Percentiles rank a stretch among this genome's conserved stretches.
These are phyloP conservation scores for Acronicta psi DNA, from an alignment of 2,888 invertebrate species.

Conservation along the genomic window DNA sequence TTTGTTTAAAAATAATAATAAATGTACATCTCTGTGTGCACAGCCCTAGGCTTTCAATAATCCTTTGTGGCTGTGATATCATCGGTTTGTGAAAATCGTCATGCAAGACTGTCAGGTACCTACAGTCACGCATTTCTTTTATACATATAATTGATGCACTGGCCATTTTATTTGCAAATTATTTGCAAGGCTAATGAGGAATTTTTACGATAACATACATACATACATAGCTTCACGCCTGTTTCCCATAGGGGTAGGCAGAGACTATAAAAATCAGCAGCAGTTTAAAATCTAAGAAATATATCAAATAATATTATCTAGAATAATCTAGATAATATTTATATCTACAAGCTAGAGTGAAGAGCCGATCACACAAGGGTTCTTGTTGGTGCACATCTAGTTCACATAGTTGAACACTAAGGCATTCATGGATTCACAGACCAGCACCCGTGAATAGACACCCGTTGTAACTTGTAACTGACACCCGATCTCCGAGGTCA, in stretches of 20 bases:
- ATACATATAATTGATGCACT: background rate
- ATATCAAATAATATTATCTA: too few relatives aligned
- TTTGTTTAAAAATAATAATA: too few relatives aligned
- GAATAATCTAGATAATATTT: too few relatives aligned
- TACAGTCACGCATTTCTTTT: background rate
- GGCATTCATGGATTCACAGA: constrained; percentile 38
- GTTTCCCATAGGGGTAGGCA: too few relatives aligned
- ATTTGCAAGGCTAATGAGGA: too few relatives aligned
- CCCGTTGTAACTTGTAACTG: constrained; percentile 27
- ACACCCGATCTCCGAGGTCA: constrained; percentile 44
- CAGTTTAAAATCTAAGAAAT: too few relatives aligned
- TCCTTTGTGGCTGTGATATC: constrained; percentile 27
- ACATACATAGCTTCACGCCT: too few relatives aligned
- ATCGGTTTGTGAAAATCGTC: constrained; percentile 15
- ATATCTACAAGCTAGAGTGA: background rate
- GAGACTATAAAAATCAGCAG: too few relatives aligned
- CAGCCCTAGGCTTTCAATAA: constrained; percentile 28
- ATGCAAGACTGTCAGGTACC: constrained; percentile 6
- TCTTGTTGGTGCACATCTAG: constrained; percentile 37
- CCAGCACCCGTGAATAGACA: constrained; percentile 36
- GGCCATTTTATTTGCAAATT: too few relatives aligned
- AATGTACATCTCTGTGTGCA: too few relatives aligned
- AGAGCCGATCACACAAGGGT: constrained; percentile 8
- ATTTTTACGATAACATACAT: too few relatives aligned
- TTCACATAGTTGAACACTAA: constrained; percentile 31